Evolutionary conservation across 1,140 invertebrate species (phyloP).

Genomic region (Dendroctonus valens): DNA sequence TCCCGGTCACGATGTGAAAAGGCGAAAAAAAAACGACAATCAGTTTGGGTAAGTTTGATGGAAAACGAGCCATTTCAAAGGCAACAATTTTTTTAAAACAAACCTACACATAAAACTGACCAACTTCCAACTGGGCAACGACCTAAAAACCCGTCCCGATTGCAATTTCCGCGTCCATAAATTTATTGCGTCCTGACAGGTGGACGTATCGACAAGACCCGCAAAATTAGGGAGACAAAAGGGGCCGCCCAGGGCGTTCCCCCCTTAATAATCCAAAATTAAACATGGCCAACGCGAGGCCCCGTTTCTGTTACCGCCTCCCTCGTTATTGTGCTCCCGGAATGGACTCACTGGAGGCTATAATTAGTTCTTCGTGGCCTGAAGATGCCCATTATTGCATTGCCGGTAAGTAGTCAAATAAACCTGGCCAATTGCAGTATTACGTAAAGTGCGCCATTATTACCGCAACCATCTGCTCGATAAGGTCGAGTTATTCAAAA

Average conservation of each 20-base stretch:
- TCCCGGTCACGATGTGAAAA: too few relatives aligned
- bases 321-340: conserved; percentile 15
- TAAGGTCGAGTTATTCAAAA: too few relatives aligned
- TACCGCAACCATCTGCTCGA: too few relatives aligned
- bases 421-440: too few relatives aligned
- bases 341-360: conserved; percentile 8
- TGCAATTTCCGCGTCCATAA: conserved; percentile 22
- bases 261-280: conserved; percentile 27
- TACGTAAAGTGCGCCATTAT: too few relatives aligned
- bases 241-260: conserved; percentile 23
- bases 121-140: neutral
- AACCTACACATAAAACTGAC: too few relatives aligned
- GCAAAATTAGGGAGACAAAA: conserved; percentile 26
- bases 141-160: conserved; percentile 5
- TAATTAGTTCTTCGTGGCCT: neutral
- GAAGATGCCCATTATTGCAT: too few relatives aligned
- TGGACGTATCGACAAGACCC: conserved; percentile 14
- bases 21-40: too few relatives aligned
- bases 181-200: conserved; percentile 15
- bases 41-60: too few relatives aligned
- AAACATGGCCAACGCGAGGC: conserved; percentile 18
- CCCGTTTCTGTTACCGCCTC: conserved; percentile 16
- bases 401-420: too few relatives aligned
- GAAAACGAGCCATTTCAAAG: too few relatives aligned
- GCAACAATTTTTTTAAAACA: too few relatives aligned